Base-by-base conservation (phyloP, 1,140 invertebrate genomes). In the Rhyacophila brunnea region DNA sequence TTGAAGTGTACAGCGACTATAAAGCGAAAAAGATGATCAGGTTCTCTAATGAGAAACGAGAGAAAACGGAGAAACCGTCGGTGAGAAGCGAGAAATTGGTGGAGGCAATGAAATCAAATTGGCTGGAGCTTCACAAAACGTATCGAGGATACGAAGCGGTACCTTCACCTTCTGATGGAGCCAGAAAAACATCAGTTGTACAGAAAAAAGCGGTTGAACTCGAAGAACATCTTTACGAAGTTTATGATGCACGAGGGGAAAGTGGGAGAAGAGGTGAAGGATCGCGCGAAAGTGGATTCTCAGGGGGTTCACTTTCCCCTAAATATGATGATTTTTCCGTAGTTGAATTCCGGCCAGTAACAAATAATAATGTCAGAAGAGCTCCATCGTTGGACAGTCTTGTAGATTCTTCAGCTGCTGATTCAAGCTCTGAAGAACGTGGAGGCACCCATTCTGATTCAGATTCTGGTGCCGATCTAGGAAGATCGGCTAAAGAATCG, bases 351-450 rank as follows among this genome's bases (percentile, higher is more conserved):
- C 11, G 28, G 36, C 18, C 32, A 59, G 66, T 65, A 23, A 43
- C 34, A 51, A 49, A 13, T 34, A 62, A 55, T 50, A 71, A 71
- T 15, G 67, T 73, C 4, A 70, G 73, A 43, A 66, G 81, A n/a
- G 78, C 82, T 10, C 80, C 83, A 20, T 85, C 83, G 1, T 67
- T 86, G 7, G 85, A 87, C 69, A 85, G 83, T 20, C 73, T 87
- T 3, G 85, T 85, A 36, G 85, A 85, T 69, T 83, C 84, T 10
- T 85, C 84, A 0, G 81, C 82, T 43, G 74, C 72, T 11, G 79
- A 78, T 45, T 75, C 74, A 3, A 80, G 79, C 56, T 73, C 75
- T 23, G 80, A 74, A 23, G 79, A 81, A 57, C 78, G 77, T 4
- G 79, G 74, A 13, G 75, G 77, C 19, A 71, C 72, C 1, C 58